These are phyloP conservation scores for Hypothenemus hampei DNA, from an alignment of 1,140 invertebrate species.

Conservation along the genomic window DNA sequence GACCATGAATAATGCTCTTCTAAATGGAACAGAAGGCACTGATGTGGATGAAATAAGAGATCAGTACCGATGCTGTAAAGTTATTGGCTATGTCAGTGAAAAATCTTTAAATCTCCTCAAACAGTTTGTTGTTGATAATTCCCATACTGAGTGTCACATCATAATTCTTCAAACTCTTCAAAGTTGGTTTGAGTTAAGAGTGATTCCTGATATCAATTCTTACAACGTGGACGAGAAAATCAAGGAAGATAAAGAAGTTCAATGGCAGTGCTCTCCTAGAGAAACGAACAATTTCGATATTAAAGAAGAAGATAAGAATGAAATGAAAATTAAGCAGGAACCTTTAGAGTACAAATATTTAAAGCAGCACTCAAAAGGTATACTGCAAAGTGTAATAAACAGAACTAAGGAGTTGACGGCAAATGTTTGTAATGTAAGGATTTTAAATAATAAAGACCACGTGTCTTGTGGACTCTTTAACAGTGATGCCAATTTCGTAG, in stretches of 20 bases:
- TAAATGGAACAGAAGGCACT: conserved; percentile 13
- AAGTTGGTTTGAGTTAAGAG: conserved; percentile 39
- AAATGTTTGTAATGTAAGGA: conserved; percentile 32
- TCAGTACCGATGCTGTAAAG: conserved; percentile 38
- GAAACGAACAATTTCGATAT: neutral
- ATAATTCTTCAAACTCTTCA: conserved; percentile 41
- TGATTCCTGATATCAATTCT: conserved; percentile 17
- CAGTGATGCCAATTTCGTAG: conserved; percentile 32
- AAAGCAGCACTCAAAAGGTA: conserved; percentile 4
- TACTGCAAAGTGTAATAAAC: conserved; percentile 28
- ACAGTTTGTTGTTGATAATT: conserved; percentile 38
- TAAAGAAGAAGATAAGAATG: neutral
- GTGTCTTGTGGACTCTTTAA: conserved; percentile 38
- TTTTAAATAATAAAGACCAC: conserved; percentile 35
- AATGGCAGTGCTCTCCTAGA: neutral
- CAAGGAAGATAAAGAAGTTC: neutral
- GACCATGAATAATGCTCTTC: conserved; percentile 13
- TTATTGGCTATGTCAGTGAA: conserved; percentile 31
- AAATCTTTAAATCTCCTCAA: conserved; percentile 36
- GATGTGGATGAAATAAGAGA: conserved; percentile 31
- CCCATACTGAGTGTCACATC: conserved; percentile 38
- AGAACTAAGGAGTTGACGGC: conserved; percentile 29
- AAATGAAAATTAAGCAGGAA: neutral
- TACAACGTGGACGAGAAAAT: neutral
- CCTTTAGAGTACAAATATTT: neutral